Conservation (phyloP, 2,797 vertebrate species). For the Sebastolobus alascanus region DNA sequence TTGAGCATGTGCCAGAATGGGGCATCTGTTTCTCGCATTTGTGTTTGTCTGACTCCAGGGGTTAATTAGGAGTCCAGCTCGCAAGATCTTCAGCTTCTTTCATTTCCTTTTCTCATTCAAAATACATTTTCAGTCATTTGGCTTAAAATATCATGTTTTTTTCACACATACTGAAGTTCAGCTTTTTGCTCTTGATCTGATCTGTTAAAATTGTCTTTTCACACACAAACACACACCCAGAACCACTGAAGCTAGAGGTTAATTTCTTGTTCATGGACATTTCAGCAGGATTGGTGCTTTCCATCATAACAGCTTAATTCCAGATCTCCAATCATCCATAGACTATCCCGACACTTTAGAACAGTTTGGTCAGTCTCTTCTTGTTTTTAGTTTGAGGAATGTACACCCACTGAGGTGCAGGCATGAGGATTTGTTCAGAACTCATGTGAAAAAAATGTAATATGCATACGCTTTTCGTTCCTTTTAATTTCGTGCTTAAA, state of each 20-base stretch:
- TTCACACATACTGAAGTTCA: not conserved
- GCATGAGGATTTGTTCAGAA: conserved; percentile 14
- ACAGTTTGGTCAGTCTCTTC: not conserved
- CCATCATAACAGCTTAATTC: not conserved
- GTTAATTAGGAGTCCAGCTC: conserved; percentile 59
- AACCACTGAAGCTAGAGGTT: not conserved
- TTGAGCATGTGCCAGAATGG: conserved; percentile 48
- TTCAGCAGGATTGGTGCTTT: not conserved
- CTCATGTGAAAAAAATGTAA: not conserved
- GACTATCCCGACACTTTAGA: not conserved
- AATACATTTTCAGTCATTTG: conserved; percentile 18
- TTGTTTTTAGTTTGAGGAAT: not conserved
- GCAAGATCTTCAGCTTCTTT: conserved; percentile 36
- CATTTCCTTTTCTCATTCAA: conserved; percentile 22
- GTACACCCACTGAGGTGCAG: not conserved
- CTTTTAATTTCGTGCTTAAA: not conserved
- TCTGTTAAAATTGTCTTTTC: not conserved
- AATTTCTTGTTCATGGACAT: not conserved
- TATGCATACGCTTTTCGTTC: not conserved
- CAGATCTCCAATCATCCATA: not conserved
- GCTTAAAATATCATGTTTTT: not conserved
- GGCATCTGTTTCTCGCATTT: conserved; percentile 68
- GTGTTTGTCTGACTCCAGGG: conserved; percentile 63
- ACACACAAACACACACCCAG: not conserved
- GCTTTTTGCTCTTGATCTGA: not conserved